These are phyloP conservation scores for Chunga burmeisteri DNA, from an alignment of 2,113 vertebrate species.

Conservation along the genomic window DNA sequence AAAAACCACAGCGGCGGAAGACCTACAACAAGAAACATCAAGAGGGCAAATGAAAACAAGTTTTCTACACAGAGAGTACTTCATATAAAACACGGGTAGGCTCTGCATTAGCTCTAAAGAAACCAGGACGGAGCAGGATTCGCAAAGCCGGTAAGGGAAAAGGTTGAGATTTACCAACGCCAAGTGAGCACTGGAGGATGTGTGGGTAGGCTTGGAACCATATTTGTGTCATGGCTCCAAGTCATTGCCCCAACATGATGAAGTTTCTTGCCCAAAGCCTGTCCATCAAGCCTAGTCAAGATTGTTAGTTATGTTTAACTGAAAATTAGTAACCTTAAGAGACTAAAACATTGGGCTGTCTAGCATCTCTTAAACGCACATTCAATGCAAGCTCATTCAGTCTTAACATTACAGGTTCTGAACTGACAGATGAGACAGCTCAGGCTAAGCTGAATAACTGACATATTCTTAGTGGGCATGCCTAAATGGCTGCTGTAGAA, in stretches of 20 bases:
- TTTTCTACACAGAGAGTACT: not conserved
- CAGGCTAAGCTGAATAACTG: not conserved
- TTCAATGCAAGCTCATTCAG: not conserved
- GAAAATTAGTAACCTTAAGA: not conserved
- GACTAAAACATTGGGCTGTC: not conserved
- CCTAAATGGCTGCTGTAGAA: not conserved
- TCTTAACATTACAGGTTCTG: not conserved
- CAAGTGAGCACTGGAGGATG: not conserved
- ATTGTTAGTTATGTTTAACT: not conserved
- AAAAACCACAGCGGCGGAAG: not conserved
- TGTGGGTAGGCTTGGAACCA: not conserved
- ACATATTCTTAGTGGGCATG: not conserved
- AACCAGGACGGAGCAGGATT: not conserved
- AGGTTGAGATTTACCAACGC: not conserved
- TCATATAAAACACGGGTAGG: not conserved
- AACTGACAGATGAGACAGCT: not conserved
- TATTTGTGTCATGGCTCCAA: not conserved
- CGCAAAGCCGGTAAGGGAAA: not conserved
- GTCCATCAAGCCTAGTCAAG: not conserved
- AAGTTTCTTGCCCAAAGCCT: not conserved
- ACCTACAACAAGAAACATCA: not conserved
- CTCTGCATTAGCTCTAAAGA: not conserved
- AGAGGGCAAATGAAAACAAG: not conserved
- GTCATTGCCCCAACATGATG: not conserved
- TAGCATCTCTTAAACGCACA: not conserved